These are phyloP conservation scores for Dicaeum eximium DNA, from an alignment of 2,113 vertebrate genomes.

Conservation along the genomic window DNA sequence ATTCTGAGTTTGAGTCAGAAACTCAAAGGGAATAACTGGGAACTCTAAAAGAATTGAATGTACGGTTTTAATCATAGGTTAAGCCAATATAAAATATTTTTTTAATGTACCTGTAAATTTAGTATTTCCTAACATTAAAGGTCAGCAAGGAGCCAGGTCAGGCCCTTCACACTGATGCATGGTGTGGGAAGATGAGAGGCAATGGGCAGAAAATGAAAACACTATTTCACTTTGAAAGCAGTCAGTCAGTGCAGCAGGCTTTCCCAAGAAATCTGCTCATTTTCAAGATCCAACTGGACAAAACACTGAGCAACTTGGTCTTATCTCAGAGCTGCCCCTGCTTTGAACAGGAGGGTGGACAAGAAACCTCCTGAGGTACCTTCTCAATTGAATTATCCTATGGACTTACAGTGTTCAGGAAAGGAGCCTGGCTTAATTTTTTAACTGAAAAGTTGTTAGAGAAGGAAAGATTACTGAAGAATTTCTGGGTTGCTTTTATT, in stretches of 20 bases:
- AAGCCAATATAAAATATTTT: not conserved
- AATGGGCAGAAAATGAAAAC: not conserved
- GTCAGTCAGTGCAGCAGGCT: not conserved
- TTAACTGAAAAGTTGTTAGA: not conserved
- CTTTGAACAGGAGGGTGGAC: not conserved
- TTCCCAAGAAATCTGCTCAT: accelerated
- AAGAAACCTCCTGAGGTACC: not conserved
- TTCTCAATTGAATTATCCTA: not conserved
- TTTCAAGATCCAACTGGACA: not conserved
- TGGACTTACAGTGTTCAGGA: not conserved
- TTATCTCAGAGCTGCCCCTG: not conserved
- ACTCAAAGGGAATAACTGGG: not conserved
- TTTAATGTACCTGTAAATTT: not conserved
- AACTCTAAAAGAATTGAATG: not conserved
- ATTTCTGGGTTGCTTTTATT: not conserved
- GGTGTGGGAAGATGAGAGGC: not conserved
- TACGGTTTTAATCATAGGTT: not conserved
- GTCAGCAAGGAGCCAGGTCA: not conserved
- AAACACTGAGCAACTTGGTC: not conserved
- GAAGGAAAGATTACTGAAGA: not conserved
- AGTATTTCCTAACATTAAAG: not conserved
- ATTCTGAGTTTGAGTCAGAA: not conserved
- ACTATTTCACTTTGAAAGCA: not conserved
- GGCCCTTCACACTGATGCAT: not conserved
- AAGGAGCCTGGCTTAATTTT: not conserved